Base-by-base conservation (phyloP, 2,888 invertebrate genomes). In the Eristalinus sepulchralis region DNA sequence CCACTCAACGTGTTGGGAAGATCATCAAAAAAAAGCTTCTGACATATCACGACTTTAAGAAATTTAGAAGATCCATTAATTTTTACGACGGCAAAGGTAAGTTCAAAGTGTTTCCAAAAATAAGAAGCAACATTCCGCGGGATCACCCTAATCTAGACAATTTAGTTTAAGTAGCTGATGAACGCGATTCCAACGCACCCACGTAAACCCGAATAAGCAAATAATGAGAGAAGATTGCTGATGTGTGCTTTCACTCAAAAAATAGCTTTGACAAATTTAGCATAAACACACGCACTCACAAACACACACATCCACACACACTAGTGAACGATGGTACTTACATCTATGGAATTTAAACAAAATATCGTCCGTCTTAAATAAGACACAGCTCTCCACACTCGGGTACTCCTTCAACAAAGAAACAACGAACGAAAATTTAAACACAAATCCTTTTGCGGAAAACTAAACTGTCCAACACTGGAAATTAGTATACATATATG, bases 381-480 rank as follows among this genome's bases (percentile, higher is more conserved):
- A 60, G 34, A n/a, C 17, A 6, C 78, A 83, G 47, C 76, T n/a
- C n/a, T n/a, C 60, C 34, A 17, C 33, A 47, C n/a, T 34, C 33
- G 31, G 17, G 0, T 17, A 47, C 47, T 47, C 17, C 47, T 47
- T 17, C 47, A 47, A 47, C 47, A 64, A 53, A 66, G 6, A 62
- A 77, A 66, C 27, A 34, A 78, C 22, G 13, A 64, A 68, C 33
- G 1, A 36, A 79, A 79, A 53, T 75, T 55, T 60, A 67, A 71
- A 78, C 72, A 79, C 66, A 67, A 70, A 79, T 62, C 20, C 76
- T 55, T 76, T 76, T 60, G 66, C 79, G 33, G 66, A n/a, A 80
- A 62, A 13, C 39, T 67, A 60, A 80, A 67, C 20, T 27, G 27
- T 33, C 34, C 60, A 57, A 59, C 64, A 73, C 39, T 36, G 34